Evolutionary conservation across 1,140 invertebrate species (phyloP).

Genomic region (Drosophila carrolli): DNA sequence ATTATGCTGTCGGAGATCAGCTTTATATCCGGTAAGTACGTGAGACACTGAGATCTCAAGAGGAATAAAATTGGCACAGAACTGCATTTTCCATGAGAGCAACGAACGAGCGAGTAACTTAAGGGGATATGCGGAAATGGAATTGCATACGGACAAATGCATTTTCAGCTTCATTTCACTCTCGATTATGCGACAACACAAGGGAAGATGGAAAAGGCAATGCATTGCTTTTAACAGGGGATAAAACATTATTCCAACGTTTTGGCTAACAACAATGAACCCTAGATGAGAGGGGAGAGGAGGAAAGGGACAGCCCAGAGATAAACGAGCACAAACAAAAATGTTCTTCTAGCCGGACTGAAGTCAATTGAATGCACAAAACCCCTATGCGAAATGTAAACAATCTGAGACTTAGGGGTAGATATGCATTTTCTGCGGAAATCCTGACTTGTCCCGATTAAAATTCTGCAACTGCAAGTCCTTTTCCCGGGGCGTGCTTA

Average conservation of each 20-base stretch:
- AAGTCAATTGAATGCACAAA: constrained; percentile 72
- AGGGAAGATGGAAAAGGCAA: constrained; percentile 17
- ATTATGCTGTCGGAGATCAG: constrained; percentile 95
- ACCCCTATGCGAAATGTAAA: constrained; percentile 41
- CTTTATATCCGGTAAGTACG: constrained; percentile 90
- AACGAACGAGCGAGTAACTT: constrained; percentile 4
- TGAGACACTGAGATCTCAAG: constrained; percentile 5
- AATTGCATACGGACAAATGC: constrained; percentile 70
- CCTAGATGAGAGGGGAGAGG: not conserved
- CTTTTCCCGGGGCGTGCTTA: constrained; percentile 1
- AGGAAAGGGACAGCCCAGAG: constrained; percentile 12
- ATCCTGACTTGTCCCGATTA: constrained; percentile 57
- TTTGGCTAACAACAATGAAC: constrained; percentile 73
- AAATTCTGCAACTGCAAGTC: constrained; percentile 65
- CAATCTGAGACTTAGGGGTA: constrained; percentile 18
- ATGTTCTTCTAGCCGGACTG: constrained; percentile 13
- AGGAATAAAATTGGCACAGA: constrained; percentile 55
- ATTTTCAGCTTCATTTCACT: constrained; percentile 84
- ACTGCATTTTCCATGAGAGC: constrained; percentile 58
- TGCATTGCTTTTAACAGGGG: constrained; percentile 58
- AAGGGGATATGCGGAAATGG: constrained; percentile 6
- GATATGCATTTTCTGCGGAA: constrained; percentile 8
- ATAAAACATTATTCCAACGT: constrained; percentile 76
- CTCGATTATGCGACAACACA: constrained; percentile 63
- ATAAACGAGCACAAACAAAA: constrained; percentile 8